Base-by-base conservation (phyloP, 2,113 vertebrate genomes). In the Trichechus manatus region DNA sequence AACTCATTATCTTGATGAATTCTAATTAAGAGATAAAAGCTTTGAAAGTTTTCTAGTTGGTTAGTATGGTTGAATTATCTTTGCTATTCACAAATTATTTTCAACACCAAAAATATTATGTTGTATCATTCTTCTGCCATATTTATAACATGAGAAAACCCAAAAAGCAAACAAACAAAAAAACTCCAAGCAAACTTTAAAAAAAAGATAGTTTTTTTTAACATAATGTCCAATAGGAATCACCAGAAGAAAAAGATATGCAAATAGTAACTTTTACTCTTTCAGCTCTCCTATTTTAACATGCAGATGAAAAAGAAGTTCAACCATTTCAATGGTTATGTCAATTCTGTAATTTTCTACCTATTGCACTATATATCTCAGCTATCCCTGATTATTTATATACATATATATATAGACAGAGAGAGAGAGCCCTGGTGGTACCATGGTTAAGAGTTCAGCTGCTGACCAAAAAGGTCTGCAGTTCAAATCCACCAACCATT, bases 1-100 rank as follows among this genome's bases (percentile, higher is more conserved):
- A 93, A 91, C 15, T 86, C 39, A 50, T 66, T 85, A 86, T 82
- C 56, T 3, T 89, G 29, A 86, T 80, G 72, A 80, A 53, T 87
- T 94, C 23, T 89, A 64, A 91, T 39, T 86, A 63, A 74, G 10
- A 42, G 11, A 8, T 77, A 59, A 91, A 82, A 17, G 42, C 14
- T 50, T 85, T 27, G n/a, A 56, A 96, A 82, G 5, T 6, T 95
- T 92, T 87, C 68, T 44, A 79, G 27, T 90, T 70, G 42, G 17
- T 85, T 75, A 75, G 79, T 20, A 23, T n/a, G 29, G 11, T 22
- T 82, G 70, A 81, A 87, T 36, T 89, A 19, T 20, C 70, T 72
- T 72, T 72, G 70, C 19, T 36, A 72, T 36, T 36, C 70, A 72
- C 70, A 75, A 72, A 72, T 61, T 61, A 17, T 79, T 79, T 11